Conservation (phyloP, 1,140 invertebrate genomes). For the Caenorhabditis briggsae region DNA sequence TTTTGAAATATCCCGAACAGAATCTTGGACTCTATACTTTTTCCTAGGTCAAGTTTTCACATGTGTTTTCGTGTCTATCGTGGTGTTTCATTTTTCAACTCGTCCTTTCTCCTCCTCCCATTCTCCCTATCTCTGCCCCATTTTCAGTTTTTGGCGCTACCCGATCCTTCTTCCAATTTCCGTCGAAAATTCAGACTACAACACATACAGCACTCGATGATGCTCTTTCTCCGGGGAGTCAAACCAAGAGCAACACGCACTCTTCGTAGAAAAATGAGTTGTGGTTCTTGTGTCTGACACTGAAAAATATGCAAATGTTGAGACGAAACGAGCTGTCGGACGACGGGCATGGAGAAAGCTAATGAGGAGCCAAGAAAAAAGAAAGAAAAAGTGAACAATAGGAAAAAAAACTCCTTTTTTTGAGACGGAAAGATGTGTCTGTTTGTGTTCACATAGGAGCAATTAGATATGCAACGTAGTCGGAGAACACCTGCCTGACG, state of each 20-base stretch:
- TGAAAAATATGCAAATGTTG: constrained; percentile 54
- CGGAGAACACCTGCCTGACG: constrained; percentile 53
- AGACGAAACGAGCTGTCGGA: constrained; percentile 39
- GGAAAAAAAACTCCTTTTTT: not conserved
- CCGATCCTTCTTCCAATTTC: constrained; percentile 53
- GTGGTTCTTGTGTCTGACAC: constrained; percentile 37
- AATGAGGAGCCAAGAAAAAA: constrained; percentile 28
- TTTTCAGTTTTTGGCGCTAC: constrained; percentile 2
- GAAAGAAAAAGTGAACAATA: constrained; percentile 29
- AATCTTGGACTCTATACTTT: too few species aligned
- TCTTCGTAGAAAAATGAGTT: constrained; percentile 41
- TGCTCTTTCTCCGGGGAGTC: constrained; percentile 50
- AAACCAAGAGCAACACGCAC: constrained; percentile 32
- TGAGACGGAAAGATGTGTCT: constrained; percentile 12
- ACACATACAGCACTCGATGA: constrained; percentile 35
- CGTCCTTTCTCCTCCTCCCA: not conserved
- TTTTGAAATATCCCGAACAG: too few species aligned
- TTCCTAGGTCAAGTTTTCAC: too few species aligned
- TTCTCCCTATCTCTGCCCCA: not conserved
- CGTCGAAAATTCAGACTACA: constrained; percentile 31
- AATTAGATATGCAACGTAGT: constrained; percentile 53
- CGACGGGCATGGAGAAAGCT: constrained; percentile 1
- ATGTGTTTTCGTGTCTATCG: not conserved
- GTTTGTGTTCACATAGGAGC: not conserved
- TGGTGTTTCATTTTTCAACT: not conserved